These are phyloP conservation scores for Eilema caniola DNA, from an alignment of 2,888 invertebrate genomes.

Conservation along the genomic window DNA sequence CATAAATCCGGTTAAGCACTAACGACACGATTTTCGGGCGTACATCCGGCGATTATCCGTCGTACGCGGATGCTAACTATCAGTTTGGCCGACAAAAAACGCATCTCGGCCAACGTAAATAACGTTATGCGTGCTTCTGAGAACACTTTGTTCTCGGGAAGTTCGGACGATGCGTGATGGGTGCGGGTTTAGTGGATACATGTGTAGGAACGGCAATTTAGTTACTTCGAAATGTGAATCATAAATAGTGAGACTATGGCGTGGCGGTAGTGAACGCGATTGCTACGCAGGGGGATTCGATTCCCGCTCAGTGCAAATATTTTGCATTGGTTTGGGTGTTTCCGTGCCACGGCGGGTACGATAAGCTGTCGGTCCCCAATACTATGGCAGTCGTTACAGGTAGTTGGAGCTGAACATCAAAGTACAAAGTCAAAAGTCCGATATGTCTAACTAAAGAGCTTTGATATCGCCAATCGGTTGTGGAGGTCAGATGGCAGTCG, in stretches of 20 bases:
- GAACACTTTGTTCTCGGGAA: conserved; percentile 24
- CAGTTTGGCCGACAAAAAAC: conserved; percentile 42
- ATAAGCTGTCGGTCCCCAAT: too few species aligned
- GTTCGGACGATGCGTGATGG: conserved; percentile 26
- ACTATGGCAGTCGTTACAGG: too few species aligned
- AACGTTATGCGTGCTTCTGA: conserved; percentile 25
- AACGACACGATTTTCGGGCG: conserved; percentile 65
- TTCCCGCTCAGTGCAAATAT: too few species aligned
- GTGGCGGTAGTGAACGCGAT: too few species aligned
- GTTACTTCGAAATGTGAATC: background rate
- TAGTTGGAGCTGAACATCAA: too few species aligned
- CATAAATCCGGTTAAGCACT: conserved; percentile 45
- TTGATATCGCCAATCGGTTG: too few species aligned
- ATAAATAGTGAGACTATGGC: background rate
- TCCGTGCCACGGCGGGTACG: too few species aligned
- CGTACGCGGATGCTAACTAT: conserved; percentile 50
- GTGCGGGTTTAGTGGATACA: background rate
- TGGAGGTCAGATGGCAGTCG: too few species aligned
- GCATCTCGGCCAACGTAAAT: conserved; percentile 18
- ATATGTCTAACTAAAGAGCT: too few species aligned
- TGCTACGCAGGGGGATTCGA: too few species aligned
- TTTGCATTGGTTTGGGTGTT: too few species aligned
- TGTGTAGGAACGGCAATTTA: background rate
- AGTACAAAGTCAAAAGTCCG: too few species aligned
- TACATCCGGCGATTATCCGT: conserved; percentile 71